phyloP scores from a whole-genome alignment of 2,888 invertebrate species.

The Xestia xanthographa region DNA sequence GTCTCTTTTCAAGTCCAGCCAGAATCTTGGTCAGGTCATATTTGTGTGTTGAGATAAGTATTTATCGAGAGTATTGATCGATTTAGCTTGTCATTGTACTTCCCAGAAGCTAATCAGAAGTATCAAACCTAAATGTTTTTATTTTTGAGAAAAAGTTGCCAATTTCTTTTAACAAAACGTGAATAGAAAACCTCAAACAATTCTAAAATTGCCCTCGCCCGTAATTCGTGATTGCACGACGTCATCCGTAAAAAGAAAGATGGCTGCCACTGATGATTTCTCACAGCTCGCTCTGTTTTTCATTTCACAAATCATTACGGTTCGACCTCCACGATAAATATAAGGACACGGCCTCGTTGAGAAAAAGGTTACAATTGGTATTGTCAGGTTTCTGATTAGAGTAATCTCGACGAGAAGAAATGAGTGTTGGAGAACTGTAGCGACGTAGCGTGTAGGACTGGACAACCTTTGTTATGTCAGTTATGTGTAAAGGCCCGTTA shows the following conservation, averaged over 20 bases:
- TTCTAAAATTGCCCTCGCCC: conserved; percentile 51
- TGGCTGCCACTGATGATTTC: conserved; percentile 65
- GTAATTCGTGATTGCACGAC: conserved; percentile 71
- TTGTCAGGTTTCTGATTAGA: conserved; percentile 70
- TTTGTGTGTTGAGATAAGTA: not conserved
- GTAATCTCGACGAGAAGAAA: conserved; percentile 68
- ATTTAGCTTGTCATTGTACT: not conserved
- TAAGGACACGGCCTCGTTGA: conserved; percentile 65
- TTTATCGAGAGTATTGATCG: not conserved
- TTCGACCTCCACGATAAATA: conserved; percentile 46
- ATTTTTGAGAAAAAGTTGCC: not conserved
- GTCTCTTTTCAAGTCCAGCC: not conserved
- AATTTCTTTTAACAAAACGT: conserved; percentile 21
- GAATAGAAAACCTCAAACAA: conserved; percentile 35
- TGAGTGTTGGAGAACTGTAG: conserved; percentile 43
- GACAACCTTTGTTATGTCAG: not conserved
- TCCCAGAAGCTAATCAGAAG: not conserved
- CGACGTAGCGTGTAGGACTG: conserved; percentile 28
- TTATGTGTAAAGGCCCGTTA: not conserved
- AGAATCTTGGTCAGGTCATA: not conserved
- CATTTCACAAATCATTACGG: conserved; percentile 73
- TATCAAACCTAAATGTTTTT: not conserved
- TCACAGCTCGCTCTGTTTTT: conserved; percentile 64
- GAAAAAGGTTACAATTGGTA: conserved; percentile 69
- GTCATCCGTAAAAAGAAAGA: conserved; percentile 72